Conservation (phyloP, 2,888 invertebrate species). For the Helleia helle region DNA sequence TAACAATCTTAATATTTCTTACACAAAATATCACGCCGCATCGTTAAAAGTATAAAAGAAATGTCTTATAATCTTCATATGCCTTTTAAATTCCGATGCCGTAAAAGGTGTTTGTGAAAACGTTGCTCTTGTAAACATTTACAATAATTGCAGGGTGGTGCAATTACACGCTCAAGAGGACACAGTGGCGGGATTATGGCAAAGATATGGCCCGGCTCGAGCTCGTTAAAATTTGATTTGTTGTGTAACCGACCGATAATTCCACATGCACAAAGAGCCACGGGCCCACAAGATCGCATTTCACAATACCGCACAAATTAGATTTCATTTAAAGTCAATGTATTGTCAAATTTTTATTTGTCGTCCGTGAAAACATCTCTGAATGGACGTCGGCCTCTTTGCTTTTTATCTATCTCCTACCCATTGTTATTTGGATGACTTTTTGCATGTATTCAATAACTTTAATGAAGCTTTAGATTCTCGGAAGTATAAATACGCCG, state of each 20-base stretch:
- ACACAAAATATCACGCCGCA: no score
- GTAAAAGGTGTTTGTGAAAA: slow-evolving; percentile 8
- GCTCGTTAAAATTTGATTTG: slow-evolving; percentile 71
- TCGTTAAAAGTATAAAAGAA: no score
- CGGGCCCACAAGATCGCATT: slow-evolving; percentile 52
- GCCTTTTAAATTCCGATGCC: background rate
- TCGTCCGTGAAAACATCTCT: slow-evolving; percentile 58
- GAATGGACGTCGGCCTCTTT: slow-evolving; percentile 59
- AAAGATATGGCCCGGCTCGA: slow-evolving; percentile 46
- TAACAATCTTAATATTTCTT: no score
- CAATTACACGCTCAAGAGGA: slow-evolving; percentile 59
- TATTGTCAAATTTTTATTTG: slow-evolving; percentile 62
- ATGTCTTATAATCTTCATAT: no score
- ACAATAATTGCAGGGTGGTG: slow-evolving; percentile 20
- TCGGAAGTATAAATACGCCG: background rate
- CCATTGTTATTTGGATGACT: background rate
- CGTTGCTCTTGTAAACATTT: background rate
- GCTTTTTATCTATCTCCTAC: slow-evolving; percentile 29
- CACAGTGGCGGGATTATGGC: slow-evolving; percentile 38
- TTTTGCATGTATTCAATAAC: background rate
- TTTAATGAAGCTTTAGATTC: background rate
- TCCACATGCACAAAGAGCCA: slow-evolving; percentile 44
- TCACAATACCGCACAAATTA: slow-evolving; percentile 72
- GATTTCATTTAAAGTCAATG: slow-evolving; percentile 71
- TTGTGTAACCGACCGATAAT: slow-evolving; percentile 70